phyloP scores from a whole-genome alignment of 2,888 invertebrate genomes.

The Ethmia dodecea region DNA sequence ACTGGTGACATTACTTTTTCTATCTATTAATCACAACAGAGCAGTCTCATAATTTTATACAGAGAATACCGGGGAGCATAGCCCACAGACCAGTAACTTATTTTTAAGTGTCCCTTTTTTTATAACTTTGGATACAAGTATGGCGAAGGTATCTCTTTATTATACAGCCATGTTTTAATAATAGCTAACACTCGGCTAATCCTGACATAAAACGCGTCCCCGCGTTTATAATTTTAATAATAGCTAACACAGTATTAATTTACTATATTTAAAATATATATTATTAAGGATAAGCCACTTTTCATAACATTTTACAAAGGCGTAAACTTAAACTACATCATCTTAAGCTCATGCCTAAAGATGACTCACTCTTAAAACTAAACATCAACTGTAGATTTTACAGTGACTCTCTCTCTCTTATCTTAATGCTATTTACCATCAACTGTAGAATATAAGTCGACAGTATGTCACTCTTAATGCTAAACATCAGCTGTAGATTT shows the following conservation, averaged over 20 bases:
- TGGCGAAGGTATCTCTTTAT: too few species aligned
- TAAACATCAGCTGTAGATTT: neutral
- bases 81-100: too few species aligned
- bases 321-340: neutral
- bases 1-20: too few species aligned
- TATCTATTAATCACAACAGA: too few species aligned
- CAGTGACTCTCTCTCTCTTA: neutral
- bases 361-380: constrained; percentile 1
- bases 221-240: neutral
- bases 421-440: neutral
- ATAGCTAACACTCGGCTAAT: constrained; percentile 1
- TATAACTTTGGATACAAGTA: too few species aligned
- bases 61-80: too few species aligned
- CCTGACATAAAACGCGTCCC: neutral
- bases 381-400: neutral
- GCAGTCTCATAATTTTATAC: too few species aligned
- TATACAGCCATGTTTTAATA: neutral
- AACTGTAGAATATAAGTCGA: too few species aligned
- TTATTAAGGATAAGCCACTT: neutral
- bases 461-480: neutral
- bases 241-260: neutral
- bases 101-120: too few species aligned
- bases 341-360: neutral
- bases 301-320: neutral
- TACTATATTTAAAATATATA: neutral